Evolutionary conservation across 2,113 vertebrate species (phyloP).

Genomic region (Eptatretus burgeri): DNA sequence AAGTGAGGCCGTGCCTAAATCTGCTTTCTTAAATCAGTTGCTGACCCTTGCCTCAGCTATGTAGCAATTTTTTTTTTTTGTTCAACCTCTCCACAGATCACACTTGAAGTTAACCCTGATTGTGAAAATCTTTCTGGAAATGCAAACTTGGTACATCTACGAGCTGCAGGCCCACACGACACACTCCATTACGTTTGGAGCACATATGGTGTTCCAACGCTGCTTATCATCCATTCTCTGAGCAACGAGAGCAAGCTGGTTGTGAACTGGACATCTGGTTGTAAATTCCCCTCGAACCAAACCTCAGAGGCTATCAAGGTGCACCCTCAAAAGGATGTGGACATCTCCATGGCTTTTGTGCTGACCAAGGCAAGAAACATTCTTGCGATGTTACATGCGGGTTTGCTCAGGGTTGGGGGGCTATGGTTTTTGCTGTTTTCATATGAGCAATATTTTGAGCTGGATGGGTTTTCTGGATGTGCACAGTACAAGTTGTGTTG

Average conservation of each 20-base stretch:
- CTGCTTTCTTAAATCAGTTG: too few relatives aligned
- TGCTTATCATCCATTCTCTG: constrained; percentile 33
- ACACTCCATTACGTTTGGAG: constrained; percentile 49
- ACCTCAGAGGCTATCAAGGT: constrained; percentile 22
- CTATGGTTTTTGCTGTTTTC: too few relatives aligned
- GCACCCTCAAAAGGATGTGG: constrained; percentile 26
- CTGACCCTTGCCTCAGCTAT: too few relatives aligned
- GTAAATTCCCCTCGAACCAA: constrained; percentile 8
- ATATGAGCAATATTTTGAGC: too few relatives aligned
- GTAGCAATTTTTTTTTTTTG: too few relatives aligned
- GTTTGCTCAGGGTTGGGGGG: too few relatives aligned
- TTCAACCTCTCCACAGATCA: constrained; percentile 19
- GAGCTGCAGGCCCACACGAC: constrained; percentile 24
- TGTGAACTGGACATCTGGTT: constrained; percentile 27
- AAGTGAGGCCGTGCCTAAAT: too few relatives aligned
- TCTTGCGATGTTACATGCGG: neutral
- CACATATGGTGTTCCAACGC: constrained; percentile 30
- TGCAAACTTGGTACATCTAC: constrained; percentile 32
- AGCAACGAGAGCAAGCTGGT: constrained; percentile 18
- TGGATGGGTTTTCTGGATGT: too few relatives aligned
- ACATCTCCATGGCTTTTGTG: constrained; percentile 24
- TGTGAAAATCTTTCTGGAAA: neutral
- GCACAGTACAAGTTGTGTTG: too few relatives aligned
- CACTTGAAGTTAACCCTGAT: constrained; percentile 24
- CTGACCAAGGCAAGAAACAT: constrained; percentile 29